These are phyloP conservation scores for Troilus luridus DNA, from an alignment of 2,888 invertebrate species.

Conservation along the genomic window DNA sequence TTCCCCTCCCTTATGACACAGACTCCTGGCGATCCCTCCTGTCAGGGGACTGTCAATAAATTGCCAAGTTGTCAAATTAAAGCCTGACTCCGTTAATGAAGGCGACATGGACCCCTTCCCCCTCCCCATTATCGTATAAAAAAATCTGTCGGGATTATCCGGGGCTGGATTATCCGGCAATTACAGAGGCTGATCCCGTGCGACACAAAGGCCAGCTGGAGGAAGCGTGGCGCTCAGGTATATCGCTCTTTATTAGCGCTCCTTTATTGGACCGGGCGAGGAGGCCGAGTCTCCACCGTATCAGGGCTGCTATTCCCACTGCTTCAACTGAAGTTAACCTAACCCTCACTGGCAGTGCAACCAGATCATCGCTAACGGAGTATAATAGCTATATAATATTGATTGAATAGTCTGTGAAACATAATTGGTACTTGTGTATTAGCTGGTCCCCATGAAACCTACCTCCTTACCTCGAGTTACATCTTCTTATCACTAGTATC, in stretches of 20 bases:
- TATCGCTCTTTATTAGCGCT: slow-evolving; percentile 15
- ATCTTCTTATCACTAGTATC: no score
- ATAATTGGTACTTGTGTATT: no score
- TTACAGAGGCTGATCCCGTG: slow-evolving; percentile 34
- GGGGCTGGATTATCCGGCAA: slow-evolving; percentile 33
- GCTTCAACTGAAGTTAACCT: background rate
- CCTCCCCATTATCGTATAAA: background rate
- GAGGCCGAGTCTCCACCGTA: background rate
- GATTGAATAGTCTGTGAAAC: no score
- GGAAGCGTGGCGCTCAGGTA: slow-evolving; percentile 26
- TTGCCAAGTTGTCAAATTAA: background rate
- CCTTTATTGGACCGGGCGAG: slow-evolving; percentile 23
- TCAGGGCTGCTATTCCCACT: slow-evolving; percentile 2
- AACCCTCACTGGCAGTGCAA: background rate
- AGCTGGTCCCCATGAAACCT: no score
- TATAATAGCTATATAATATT: no score
- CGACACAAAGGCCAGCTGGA: background rate
- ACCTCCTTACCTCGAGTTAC: no score
- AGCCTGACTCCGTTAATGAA: slow-evolving; percentile 13
- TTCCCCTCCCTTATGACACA: background rate
- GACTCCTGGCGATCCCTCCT: slow-evolving; percentile 14
- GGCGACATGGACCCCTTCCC: slow-evolving; percentile 7
- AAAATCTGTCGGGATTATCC: slow-evolving; percentile 24
- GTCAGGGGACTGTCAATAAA: background rate
- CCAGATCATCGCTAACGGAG: no score